These are phyloP conservation scores for Harpalus rubripes DNA, from an alignment of 2,888 invertebrate species.

Conservation along the genomic window DNA sequence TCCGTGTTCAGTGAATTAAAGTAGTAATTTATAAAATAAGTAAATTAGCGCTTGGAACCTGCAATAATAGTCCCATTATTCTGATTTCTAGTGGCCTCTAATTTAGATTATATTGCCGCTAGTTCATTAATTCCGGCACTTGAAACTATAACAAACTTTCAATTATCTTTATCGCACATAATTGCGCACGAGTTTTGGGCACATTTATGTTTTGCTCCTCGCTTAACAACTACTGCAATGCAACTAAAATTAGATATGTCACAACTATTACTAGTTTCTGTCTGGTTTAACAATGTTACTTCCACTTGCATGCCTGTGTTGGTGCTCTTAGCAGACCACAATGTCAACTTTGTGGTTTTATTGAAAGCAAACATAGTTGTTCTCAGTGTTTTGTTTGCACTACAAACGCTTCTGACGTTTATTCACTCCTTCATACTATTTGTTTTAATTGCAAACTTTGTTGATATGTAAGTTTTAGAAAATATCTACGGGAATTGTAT, in stretches of 20 bases:
- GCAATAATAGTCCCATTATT: constrained; percentile 29
- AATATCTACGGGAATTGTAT: not conserved
- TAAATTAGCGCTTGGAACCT: constrained; percentile 26
- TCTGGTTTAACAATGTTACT: constrained; percentile 46
- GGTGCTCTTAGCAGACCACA: constrained; percentile 33
- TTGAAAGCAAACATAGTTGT: constrained; percentile 48
- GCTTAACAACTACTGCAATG: not conserved
- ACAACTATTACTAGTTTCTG: constrained; percentile 48
- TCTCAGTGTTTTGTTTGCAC: constrained; percentile 36
- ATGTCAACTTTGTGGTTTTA: constrained; percentile 48
- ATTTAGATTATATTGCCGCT: constrained; percentile 35
- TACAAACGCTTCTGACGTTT: constrained; percentile 33
- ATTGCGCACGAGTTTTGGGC: constrained; percentile 27
- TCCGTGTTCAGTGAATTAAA: constrained; percentile 28
- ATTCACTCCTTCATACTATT: constrained; percentile 36
- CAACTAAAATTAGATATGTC: constrained; percentile 47
- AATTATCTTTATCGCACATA: constrained; percentile 43
- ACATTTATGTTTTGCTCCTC: constrained; percentile 27
- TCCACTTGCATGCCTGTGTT: constrained; percentile 39
- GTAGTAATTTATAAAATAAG: constrained; percentile 31
- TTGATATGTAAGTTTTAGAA: constrained; percentile 17
- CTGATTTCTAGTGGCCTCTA: constrained; percentile 46
- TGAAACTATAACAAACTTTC: constrained; percentile 34
- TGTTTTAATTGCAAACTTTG: constrained; percentile 35
- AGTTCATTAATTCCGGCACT: constrained; percentile 40